These are phyloP conservation scores for Drosophila mettleri DNA, from an alignment of 2,888 invertebrate species.

Conservation along the genomic window DNA sequence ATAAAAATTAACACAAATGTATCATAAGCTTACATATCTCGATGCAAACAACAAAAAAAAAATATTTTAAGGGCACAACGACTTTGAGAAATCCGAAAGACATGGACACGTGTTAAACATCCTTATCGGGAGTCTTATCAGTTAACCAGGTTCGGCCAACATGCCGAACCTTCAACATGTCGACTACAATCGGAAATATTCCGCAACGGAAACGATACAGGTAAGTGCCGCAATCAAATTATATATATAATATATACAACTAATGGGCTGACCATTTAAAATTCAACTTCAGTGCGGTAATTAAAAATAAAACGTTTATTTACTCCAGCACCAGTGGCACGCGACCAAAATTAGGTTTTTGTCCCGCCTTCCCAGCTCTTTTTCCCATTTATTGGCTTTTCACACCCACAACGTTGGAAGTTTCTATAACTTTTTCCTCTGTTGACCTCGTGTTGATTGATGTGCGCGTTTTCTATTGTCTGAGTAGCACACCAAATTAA, in stretches of 20 bases:
- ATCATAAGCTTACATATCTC: constrained; percentile 73
- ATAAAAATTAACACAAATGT: constrained; percentile 78
- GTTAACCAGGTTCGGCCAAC: constrained; percentile 31
- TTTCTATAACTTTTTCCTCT: constrained; percentile 8
- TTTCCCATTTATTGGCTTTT: constrained; percentile 42
- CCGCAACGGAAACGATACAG: constrained; percentile 85
- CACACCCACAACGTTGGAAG: constrained; percentile 39
- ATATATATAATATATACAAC: neutral
- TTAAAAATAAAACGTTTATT: constrained; percentile 79
- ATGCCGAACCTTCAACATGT: constrained; percentile 85
- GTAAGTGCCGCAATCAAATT: constrained; percentile 68
- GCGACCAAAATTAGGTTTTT: constrained; percentile 58
- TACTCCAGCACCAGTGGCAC: constrained; percentile 62
- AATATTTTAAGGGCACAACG: neutral
- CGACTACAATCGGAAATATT: constrained; percentile 85
- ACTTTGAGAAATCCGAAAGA: constrained; percentile 35
- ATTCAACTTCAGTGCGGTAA: constrained; percentile 69
- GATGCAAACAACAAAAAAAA: constrained; percentile 43
- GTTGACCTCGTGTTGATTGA: constrained; percentile 64
- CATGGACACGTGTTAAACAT: constrained; percentile 73
- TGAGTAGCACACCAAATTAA: constrained; percentile 70
- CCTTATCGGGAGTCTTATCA: constrained; percentile 67
- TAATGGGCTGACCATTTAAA: constrained; percentile 46
- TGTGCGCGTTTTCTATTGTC: constrained; percentile 60
- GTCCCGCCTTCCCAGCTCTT: neutral